These are phyloP conservation scores for Rhinogobio ventralis DNA, from an alignment of 2,797 vertebrate species.

Conservation along the genomic window DNA sequence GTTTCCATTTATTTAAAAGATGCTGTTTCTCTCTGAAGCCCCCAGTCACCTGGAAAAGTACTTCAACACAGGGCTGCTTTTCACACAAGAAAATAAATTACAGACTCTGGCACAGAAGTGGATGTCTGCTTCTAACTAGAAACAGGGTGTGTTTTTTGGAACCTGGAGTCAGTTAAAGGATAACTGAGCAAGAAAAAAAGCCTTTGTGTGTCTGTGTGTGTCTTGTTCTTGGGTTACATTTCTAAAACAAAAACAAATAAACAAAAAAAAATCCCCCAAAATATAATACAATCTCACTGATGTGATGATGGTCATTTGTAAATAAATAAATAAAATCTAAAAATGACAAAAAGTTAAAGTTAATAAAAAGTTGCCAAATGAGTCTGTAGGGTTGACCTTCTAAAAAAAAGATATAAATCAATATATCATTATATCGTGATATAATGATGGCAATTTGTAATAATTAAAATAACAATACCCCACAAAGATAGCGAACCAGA, in stretches of 20 bases:
- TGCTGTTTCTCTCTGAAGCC: constrained; percentile 2
- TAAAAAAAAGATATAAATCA: neutral
- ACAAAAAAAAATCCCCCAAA: neutral
- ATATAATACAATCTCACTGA: neutral
- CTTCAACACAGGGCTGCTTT: constrained; percentile 44
- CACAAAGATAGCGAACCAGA: too few relatives aligned
- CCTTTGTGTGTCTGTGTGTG: constrained; percentile 37
- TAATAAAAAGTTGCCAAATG: neutral
- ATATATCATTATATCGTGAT: too few relatives aligned
- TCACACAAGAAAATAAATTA: constrained; percentile 51
- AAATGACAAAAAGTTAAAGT: neutral
- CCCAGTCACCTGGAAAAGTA: constrained; percentile 55
- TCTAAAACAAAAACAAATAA: neutral
- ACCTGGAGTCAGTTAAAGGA: constrained; percentile 39
- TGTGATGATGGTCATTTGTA: neutral
- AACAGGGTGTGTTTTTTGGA: constrained; percentile 56
- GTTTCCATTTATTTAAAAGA: constrained; percentile 36
- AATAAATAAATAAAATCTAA: neutral
- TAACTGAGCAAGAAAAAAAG: constrained; percentile 51
- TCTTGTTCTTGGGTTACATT: neutral
- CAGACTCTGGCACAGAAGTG: constrained; percentile 55
- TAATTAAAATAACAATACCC: neutral
- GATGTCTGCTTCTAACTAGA: constrained; percentile 52
- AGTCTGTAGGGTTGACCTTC: neutral
- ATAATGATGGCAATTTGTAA: neutral